Conservation (phyloP, 37 sponge, comb jelly and placozoan species). For the Cliona cf. orientalis region DNA sequence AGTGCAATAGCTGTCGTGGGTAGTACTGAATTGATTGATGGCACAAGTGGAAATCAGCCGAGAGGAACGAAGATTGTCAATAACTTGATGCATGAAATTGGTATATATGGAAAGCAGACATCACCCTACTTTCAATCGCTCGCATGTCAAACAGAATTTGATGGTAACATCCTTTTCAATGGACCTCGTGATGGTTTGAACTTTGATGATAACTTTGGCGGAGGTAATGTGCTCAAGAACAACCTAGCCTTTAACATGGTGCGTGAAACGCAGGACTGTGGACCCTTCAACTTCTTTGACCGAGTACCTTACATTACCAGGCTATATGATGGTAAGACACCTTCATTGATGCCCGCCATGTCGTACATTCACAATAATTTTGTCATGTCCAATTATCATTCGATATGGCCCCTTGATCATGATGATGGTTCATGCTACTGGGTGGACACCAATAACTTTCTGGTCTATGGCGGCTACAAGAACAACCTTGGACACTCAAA, state of each 20-base stretch:
- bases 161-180: slow-evolving; percentile 62
- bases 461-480: slow-evolving; percentile 62
- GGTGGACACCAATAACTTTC: slow-evolving; percentile 59
- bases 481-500: slow-evolving; percentile 57
- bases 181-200: slow-evolving; percentile 71
- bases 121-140: slow-evolving; percentile 45
- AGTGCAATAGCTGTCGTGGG: slow-evolving; percentile 60
- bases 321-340: slow-evolving; percentile 10
- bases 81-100: slow-evolving; percentile 63
- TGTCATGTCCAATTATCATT: slow-evolving; percentile 48
- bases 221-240: slow-evolving; percentile 36
- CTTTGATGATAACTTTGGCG: slow-evolving; percentile 77
- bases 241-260: slow-evolving; percentile 65
- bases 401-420: slow-evolving; percentile 56
- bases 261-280: slow-evolving; percentile 56
- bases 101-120: slow-evolving; percentile 60
- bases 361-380: slow-evolving; percentile 32
- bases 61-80: slow-evolving; percentile 28
- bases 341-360: slow-evolving; percentile 30
- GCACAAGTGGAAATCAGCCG: slow-evolving; percentile 54
- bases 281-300: slow-evolving; percentile 64
- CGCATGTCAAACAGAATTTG: slow-evolving; percentile 28
- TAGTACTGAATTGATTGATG: slow-evolving; percentile 42
- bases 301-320: slow-evolving; percentile 38
- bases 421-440: slow-evolving; percentile 64